Percentiles rank a stretch among this genome's conserved stretches.
These are phyloP conservation scores for Tragelaphus buxtoni DNA, from an alignment of 2,113 vertebrate genomes.

Conservation along the genomic window DNA sequence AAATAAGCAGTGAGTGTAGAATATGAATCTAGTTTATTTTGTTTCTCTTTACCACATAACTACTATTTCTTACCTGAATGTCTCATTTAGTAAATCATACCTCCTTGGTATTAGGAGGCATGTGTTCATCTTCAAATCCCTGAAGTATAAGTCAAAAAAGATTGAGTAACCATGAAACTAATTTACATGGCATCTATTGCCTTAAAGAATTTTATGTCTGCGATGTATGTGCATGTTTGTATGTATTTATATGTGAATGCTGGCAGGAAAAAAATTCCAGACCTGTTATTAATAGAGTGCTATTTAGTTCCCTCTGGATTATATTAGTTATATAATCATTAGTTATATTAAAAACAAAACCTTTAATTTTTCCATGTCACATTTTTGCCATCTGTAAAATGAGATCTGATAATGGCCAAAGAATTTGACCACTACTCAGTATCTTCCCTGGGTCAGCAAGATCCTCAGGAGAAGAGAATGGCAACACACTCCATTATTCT, in stretches of 20 bases:
- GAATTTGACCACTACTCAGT: background rate
- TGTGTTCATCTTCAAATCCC: background rate
- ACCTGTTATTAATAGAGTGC: background rate
- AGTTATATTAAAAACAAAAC: background rate
- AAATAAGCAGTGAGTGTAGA: background rate
- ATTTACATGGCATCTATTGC: background rate
- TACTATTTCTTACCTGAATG: background rate
- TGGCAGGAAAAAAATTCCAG: background rate
- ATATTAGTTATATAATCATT: background rate
- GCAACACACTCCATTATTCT: background rate
- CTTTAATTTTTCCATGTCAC: background rate
- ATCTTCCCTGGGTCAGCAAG: background rate
- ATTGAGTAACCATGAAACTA: background rate
- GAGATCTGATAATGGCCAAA: background rate
- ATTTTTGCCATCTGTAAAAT: background rate
- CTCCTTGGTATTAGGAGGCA: background rate
- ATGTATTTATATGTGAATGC: background rate
- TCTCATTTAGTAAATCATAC: background rate
- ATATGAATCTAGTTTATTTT: background rate
- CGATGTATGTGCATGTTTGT: background rate
- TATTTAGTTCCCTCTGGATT: background rate
- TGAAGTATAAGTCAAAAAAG: background rate
- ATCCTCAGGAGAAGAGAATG: background rate
- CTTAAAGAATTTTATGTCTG: background rate
- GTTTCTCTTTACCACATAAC: background rate